Base-by-base conservation (phyloP, 2,888 invertebrate species). In the Parasteatoda lunata region DNA sequence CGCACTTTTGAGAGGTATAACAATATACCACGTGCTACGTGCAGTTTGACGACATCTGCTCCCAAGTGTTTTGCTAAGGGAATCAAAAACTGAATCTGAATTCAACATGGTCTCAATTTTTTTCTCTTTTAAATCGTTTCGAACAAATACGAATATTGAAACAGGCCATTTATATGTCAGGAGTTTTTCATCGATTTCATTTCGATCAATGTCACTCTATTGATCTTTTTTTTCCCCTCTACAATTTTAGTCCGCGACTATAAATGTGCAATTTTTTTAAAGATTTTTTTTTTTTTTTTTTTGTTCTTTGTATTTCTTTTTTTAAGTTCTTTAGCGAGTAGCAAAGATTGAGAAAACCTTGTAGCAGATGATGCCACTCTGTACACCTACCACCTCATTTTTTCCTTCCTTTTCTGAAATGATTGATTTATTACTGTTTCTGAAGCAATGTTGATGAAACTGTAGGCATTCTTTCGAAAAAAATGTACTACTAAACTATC, bases 121-220 rank as follows among this genome's bases (percentile, higher is more conserved):
- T 84, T 84, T 78, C 65, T 69, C 66, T 45, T 70, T 79, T 7
- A 71, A 78, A 84, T 78, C 54, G 64, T 75, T 78, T 68, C 52
- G 77, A 72, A 84, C 78, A 84, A 84, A 84, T 79, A 69, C 77
- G 78, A 79, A 75, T 79, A 84, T 79, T 84, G 84, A 84, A 84
- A 84, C 84, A 84, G 77, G 73, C 79, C 78, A 84, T 84, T 84
- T 84, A 84, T 78, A 73, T 84, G 84, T 84, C 84, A 84, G 75
- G 73, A 84, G 78, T 84, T 84, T 84, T 79, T 73, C 78, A 84
- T 84, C 77, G 84, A 84, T 84, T 84, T 84, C 78, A 51, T 49
- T 79, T 84, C 84, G 84, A 79, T 84, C 84, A 84, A 84, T 84
- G 78, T 84, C 78, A 84, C 72, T 78, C 69, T 69, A 84, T 84